These are phyloP conservation scores for Silurus glanis DNA, from an alignment of 2,113 vertebrate species.

Conservation along the genomic window DNA sequence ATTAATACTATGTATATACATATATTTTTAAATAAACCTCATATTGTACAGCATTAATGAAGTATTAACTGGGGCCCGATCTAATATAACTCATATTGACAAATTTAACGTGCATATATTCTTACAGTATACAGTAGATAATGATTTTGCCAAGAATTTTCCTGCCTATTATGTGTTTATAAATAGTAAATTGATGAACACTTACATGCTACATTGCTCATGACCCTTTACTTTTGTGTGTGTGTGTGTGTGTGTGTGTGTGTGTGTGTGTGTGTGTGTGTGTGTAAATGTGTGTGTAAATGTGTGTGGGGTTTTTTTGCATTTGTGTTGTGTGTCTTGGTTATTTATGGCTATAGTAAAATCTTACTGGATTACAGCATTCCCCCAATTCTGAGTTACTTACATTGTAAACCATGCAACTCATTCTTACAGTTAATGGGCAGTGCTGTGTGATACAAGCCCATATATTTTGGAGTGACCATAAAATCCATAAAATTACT, in stretches of 20 bases:
- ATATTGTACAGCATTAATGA: not conserved
- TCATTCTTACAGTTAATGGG: slow-evolving; percentile 26
- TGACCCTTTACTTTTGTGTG: slow-evolving; percentile 31
- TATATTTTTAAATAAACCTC: not conserved
- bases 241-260: too few relatives aligned
- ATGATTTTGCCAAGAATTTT: slow-evolving; percentile 28
- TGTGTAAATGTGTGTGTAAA: too few relatives aligned
- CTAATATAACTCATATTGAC: not conserved
- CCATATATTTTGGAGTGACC: slow-evolving; percentile 32
- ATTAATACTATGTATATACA: not conserved
- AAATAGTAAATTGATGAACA: slow-evolving; percentile 40
- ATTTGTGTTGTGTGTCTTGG: slow-evolving; percentile 30
- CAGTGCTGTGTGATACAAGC: slow-evolving; percentile 37
- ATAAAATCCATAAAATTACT: slow-evolving; percentile 49
- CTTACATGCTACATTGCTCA: slow-evolving; percentile 43
- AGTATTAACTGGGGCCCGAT: not conserved
- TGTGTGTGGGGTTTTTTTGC: too few relatives aligned
- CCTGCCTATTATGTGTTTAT: slow-evolving; percentile 43
- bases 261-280: too few relatives aligned
- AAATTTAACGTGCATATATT: not conserved
- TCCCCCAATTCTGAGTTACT: slow-evolving; percentile 42
- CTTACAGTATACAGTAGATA: not conserved
- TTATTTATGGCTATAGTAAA: slow-evolving; percentile 51
- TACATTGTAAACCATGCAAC: slow-evolving; percentile 51
- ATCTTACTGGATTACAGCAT: slow-evolving; percentile 47